Evolutionary conservation across 2,113 vertebrate species (phyloP).

Genomic region (Microcebus griseorufus): DNA sequence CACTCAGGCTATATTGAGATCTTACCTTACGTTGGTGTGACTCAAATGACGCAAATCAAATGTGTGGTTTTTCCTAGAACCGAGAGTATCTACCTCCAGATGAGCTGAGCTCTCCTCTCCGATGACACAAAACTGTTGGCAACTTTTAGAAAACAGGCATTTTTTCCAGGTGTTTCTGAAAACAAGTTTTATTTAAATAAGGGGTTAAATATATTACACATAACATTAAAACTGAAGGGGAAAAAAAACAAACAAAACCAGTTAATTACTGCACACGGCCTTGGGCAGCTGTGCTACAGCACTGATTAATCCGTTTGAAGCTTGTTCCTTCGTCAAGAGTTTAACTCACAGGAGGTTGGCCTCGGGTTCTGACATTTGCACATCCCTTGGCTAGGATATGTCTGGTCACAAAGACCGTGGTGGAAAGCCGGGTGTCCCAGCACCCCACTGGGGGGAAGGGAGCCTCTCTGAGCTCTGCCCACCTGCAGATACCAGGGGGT

Average conservation of each 20-base stretch:
- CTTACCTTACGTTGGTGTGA: background rate
- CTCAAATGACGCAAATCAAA: background rate
- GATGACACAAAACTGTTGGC: background rate
- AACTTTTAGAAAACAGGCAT: background rate
- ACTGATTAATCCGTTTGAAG: background rate
- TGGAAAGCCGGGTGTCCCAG: too few relatives aligned
- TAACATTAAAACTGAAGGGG: background rate
- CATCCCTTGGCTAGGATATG: background rate
- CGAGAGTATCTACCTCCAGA: background rate
- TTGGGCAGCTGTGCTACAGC: background rate
- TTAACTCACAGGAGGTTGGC: background rate
- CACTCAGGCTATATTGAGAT: background rate
- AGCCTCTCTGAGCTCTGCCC: background rate
- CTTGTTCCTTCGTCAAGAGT: conserved; percentile 43
- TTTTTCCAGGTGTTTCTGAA: too few relatives aligned
- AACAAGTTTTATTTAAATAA: conserved; percentile 81
- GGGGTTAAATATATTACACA: conserved; percentile 76
- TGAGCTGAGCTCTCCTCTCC: background rate
- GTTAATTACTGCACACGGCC: conserved; percentile 44
- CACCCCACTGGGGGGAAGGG: too few relatives aligned
- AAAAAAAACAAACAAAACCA: background rate
- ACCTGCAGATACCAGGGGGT: background rate
- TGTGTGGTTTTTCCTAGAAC: background rate
- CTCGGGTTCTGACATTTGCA: background rate
- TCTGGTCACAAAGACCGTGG: background rate